These are phyloP conservation scores for Drosophila parvula DNA, from an alignment of 1,140 invertebrate genomes.

Conservation along the genomic window DNA sequence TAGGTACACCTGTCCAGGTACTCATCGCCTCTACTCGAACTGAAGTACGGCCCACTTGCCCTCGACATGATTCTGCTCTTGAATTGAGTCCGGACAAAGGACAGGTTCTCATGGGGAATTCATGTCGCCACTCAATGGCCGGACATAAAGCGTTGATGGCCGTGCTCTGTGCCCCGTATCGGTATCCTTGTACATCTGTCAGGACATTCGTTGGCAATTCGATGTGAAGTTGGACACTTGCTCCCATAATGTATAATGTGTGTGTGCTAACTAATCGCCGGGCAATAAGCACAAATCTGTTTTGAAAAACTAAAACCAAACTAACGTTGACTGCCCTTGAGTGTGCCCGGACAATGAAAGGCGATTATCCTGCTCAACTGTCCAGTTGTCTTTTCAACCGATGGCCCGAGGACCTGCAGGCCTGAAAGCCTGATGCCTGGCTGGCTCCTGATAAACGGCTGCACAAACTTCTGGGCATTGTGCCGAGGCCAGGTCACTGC, in stretches of 20 bases:
- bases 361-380: conserved; percentile 56
- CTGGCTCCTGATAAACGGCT: conserved; percentile 54
- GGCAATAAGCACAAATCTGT: conserved; percentile 54
- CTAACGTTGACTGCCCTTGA: background rate
- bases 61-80: conserved; percentile 47
- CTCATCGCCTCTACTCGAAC: background rate
- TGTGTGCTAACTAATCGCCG: conserved; percentile 44
- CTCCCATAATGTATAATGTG: conserved; percentile 28
- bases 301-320: conserved; percentile 42
- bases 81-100: conserved; percentile 18
- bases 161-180: background rate
- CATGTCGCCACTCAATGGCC: conserved; percentile 44
- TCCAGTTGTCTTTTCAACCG: conserved; percentile 7
- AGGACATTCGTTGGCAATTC: conserved; percentile 30
- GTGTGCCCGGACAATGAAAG: conserved; percentile 22
- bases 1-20: background rate
- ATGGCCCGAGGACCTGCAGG: background rate
- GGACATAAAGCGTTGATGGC: conserved; percentile 34
- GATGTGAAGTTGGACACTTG: conserved; percentile 35
- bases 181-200: conserved; percentile 6
- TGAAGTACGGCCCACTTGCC: conserved; percentile 1
- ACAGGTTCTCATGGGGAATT: conserved; percentile 37
- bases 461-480: conserved; percentile 53
- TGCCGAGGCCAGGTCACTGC: conserved; percentile 56
- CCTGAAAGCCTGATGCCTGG: conserved; percentile 27